Evolutionary conservation across 2,113 vertebrate genomes (phyloP).

Genomic region (Tonatia bakeri): DNA sequence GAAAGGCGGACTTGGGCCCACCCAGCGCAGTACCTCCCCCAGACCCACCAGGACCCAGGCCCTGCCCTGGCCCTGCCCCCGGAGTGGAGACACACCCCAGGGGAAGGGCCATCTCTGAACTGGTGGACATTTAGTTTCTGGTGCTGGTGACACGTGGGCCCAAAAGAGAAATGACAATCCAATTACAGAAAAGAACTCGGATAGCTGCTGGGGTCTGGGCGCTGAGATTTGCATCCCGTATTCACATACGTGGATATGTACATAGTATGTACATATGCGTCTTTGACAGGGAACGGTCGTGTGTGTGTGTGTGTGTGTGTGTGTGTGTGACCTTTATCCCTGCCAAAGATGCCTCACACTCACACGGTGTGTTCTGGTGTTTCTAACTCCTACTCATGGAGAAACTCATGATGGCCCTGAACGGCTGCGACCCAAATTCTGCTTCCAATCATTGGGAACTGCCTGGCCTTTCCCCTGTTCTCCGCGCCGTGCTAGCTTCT

Average conservation of each 20-base stretch:
- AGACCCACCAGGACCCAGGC: neutral
- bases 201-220: no score
- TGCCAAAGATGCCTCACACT: rapidly evolving
- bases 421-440: neutral
- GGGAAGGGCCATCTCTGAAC: no score
- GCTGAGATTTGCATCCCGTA: neutral
- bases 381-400: neutral
- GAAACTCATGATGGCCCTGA: neutral
- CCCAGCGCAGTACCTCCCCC: neutral
- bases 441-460: neutral
- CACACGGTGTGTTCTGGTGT: neutral
- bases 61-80: neutral
- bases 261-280: neutral
- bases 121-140: neutral
- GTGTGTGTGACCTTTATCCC: neutral
- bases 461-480: neutral
- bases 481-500: rapidly evolving
- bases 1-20: neutral
- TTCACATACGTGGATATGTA: rapidly evolving
- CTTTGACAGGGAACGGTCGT: neutral
- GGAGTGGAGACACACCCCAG: no score
- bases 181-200: neutral
- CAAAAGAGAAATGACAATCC: neutral
- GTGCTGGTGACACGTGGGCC: neutral
- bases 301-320: neutral